phyloP scores from a whole-genome alignment of 2,797 vertebrate genomes.

The Sebastes minor region DNA sequence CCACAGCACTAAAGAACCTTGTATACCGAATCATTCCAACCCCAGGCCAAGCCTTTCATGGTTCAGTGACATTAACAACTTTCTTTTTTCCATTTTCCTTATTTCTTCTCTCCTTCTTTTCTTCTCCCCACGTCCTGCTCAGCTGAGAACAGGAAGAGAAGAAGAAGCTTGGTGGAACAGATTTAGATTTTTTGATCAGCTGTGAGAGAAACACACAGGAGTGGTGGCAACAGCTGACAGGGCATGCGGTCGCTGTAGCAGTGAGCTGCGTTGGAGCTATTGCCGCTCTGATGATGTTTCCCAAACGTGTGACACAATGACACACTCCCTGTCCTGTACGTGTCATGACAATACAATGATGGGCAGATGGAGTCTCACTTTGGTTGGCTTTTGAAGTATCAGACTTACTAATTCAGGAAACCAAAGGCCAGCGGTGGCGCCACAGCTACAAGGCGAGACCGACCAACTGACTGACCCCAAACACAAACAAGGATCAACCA shows the following conservation, averaged over 20 bases:
- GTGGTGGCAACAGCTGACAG: slow-evolving; percentile 31
- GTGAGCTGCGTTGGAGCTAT: slow-evolving; percentile 1
- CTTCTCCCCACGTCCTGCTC: slow-evolving; percentile 45
- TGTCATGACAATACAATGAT: slow-evolving; percentile 21
- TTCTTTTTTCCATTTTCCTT: slow-evolving; percentile 73
- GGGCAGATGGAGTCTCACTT: slow-evolving; percentile 33
- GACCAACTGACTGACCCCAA: slow-evolving; percentile 27
- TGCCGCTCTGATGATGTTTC: slow-evolving; percentile 33
- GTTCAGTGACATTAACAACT: slow-evolving; percentile 85
- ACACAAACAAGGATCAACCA: slow-evolving; percentile 31
- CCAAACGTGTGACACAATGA: slow-evolving; percentile 7
- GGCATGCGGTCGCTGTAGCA: slow-evolving; percentile 1
- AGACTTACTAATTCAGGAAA: slow-evolving; percentile 35
- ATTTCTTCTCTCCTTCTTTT: slow-evolving; percentile 48
- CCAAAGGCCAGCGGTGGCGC: slow-evolving; percentile 21
- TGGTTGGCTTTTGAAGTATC: slow-evolving; percentile 38
- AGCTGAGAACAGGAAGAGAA: slow-evolving; percentile 42
- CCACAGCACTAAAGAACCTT: slow-evolving; percentile 85
- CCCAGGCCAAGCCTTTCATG: slow-evolving; percentile 84
- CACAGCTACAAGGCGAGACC: slow-evolving; percentile 23
- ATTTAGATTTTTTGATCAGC: slow-evolving; percentile 57
- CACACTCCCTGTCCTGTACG: slow-evolving; percentile 29
- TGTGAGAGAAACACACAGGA: slow-evolving; percentile 26
- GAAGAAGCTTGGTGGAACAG: slow-evolving; percentile 30
- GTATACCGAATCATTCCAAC: slow-evolving; percentile 85